phyloP scores from a whole-genome alignment of 1,140 invertebrate genomes.

The Copidosoma floridanum region DNA sequence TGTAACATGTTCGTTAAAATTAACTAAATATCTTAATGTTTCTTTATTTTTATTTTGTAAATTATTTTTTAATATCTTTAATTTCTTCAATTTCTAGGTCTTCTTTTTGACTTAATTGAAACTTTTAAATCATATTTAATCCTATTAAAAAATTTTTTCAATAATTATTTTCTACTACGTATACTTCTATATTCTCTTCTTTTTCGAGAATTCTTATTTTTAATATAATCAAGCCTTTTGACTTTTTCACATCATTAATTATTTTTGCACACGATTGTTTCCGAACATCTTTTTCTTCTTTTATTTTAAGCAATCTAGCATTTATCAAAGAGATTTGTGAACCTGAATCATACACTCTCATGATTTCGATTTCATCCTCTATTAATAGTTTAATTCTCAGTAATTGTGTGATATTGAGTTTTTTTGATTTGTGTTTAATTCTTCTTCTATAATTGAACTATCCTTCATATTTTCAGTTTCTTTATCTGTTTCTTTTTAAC shows the following conservation, averaged over 20 bases:
- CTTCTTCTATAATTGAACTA: conserved; percentile 25
- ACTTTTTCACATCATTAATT: conserved; percentile 17
- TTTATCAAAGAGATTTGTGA: too few species aligned
- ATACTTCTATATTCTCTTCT: conserved; percentile 21
- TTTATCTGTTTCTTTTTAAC: too few species aligned
- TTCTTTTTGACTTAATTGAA: conserved; percentile 5
- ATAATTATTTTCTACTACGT: conserved; percentile 19
- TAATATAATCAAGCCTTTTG: conserved; percentile 17
- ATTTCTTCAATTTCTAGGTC: neutral
- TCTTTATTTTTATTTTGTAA: too few species aligned
- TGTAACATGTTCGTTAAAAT: conserved; percentile 26
- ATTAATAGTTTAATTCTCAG: conserved; percentile 21
- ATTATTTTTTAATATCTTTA: neutral
- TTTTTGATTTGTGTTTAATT: conserved; percentile 25
- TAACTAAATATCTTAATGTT: conserved; percentile 9
- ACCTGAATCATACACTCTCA: conserved; percentile 32
- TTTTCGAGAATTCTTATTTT: conserved; percentile 27
- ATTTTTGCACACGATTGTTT: conserved; percentile 13
- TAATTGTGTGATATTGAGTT: conserved; percentile 27
- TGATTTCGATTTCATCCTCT: conserved; percentile 10
- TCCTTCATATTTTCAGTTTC: too few species aligned
- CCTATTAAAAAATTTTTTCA: conserved; percentile 25
- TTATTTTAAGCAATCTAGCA: conserved; percentile 32
- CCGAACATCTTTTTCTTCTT: conserved; percentile 14
- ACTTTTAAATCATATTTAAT: conserved; percentile 22